A percentile compares a stretch with the other conserved stretches of the same genome.
phyloP scores from a whole-genome alignment of 2,113 vertebrate species.

The Bubo blakistoni region DNA sequence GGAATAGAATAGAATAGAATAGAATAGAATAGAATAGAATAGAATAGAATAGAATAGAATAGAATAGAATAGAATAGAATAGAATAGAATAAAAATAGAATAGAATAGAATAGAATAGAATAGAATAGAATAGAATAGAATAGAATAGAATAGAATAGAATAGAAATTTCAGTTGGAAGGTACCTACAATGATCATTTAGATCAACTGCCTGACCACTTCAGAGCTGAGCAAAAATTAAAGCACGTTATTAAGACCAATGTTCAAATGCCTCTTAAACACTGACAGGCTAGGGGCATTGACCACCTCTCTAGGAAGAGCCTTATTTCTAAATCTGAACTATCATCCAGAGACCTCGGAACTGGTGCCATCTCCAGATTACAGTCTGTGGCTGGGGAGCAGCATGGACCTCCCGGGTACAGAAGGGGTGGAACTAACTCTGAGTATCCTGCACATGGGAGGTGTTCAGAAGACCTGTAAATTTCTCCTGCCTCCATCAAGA shows the following conservation, averaged over 20 bases:
- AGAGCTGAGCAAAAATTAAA: background rate
- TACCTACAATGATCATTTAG: background rate
- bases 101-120: no score
- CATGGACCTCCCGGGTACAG: background rate
- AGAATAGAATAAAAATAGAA: no score
- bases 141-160: no score
- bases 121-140: no score
- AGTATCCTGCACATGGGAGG: background rate
- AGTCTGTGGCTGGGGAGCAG: background rate
- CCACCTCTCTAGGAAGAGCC: background rate
- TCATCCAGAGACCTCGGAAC: background rate
- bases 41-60: no score
- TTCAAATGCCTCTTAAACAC: background rate
- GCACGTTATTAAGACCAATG: background rate
- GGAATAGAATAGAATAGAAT: no score
- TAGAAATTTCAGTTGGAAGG: background rate
- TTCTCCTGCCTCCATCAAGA: background rate
- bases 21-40: no score
- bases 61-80: no score
- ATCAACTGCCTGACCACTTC: background rate
- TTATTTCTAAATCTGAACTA: background rate
- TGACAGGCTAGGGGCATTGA: fast-evolving
- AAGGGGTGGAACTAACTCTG: background rate
- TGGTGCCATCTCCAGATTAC: background rate
- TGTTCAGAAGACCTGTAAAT: background rate